Evolutionary conservation across 1,140 invertebrate species (phyloP), one percentile per base, ranked within the genome.

Genomic region (Nilaparvata lugens): DNA sequence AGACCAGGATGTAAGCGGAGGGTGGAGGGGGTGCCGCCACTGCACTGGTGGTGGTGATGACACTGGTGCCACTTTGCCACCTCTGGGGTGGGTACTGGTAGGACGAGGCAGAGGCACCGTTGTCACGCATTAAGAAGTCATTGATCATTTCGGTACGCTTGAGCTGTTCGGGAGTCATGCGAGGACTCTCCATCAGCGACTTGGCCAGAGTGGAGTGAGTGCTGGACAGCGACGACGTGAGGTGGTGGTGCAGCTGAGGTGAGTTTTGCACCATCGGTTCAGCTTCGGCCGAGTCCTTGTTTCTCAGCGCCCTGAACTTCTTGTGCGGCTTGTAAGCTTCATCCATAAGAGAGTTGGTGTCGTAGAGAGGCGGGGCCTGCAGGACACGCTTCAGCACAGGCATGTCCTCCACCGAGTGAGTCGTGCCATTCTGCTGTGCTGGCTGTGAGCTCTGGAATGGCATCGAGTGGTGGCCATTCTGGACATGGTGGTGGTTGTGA

Each of bases 321-420:
- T 95, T 95, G 78, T 95, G 93, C 48, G 91, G 91, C 69, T 93
- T 91, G 77, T 95, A 95, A 1, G 91, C 91, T 74, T 94, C 91
- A 71, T 94, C 91, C 91, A 95, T 94, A 40, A 95, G 73, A 1
- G 88, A 88, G 68, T 90, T 90, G 43, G 89, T 91, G 69, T 91
- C 88, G 73, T 90, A 90, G 1, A 94, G 75, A 0, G 93, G 93
- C 1, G 93, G 93, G 1, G 92, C 92, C 72, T 95, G 91, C 0
- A 95, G 79, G 0, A 93, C 92, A 23, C 92, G 81, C 70, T 95
- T 95, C 56, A 96, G 75, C 60, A 95, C 91, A 0, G 93, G 92
- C 92, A 95, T 95, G 67, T 94, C 91, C 71, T 94, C 91, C 13
- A 89, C 84, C 43, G 81, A 79, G 58, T 79, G 80, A 6, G 16